Conservation (phyloP, 2,797 vertebrate species). For the Anableps anableps region DNA sequence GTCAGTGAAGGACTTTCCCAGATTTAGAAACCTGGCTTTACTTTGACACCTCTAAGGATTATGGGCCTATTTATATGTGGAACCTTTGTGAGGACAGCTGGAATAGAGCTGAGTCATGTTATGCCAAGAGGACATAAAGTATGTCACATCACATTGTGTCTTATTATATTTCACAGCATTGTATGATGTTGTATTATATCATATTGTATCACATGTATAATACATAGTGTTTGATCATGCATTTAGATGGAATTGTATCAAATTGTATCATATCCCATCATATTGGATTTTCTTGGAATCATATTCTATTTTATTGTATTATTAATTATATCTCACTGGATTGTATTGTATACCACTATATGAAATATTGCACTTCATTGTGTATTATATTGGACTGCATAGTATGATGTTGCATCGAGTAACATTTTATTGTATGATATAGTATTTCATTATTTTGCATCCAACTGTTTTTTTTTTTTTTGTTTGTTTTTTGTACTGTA, state of each 20-base stretch:
- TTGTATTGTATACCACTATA: background rate
- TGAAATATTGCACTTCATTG: background rate
- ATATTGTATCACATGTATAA: background rate
- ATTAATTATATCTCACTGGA: background rate
- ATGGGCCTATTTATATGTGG: background rate
- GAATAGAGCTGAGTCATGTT: background rate
- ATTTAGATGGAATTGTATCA: background rate
- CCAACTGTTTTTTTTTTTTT: background rate
- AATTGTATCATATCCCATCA: background rate
- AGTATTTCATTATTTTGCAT: background rate
- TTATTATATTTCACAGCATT: background rate
- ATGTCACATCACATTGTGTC: background rate
- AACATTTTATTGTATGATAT: background rate
- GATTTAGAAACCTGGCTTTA: constrained; percentile 15
- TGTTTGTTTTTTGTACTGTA: background rate
- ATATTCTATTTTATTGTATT: background rate
- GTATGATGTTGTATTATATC: background rate
- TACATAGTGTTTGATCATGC: background rate
- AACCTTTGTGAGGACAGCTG: background rate
- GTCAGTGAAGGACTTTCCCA: constrained; percentile 17
- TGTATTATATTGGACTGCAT: background rate
- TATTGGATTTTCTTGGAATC: background rate
- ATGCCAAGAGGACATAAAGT: background rate
- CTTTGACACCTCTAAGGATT: constrained; percentile 19
- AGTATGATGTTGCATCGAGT: background rate